phyloP scores from a whole-genome alignment of 2,888 invertebrate genomes.

The Zaprionus bogoriensis region DNA sequence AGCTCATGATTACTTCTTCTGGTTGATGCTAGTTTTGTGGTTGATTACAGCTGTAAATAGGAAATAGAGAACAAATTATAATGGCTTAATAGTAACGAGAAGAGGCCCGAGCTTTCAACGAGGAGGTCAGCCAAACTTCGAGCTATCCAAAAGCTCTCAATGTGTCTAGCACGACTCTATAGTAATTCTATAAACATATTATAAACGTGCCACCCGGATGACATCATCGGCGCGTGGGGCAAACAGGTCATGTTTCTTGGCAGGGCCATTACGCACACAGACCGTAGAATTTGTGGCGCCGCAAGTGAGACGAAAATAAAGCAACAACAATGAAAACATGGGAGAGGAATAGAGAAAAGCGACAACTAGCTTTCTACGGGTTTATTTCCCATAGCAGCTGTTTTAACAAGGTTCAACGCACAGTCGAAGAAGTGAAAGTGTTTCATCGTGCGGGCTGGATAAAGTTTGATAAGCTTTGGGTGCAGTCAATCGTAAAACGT shows the following conservation, averaged over 20 bases:
- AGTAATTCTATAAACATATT: not conserved
- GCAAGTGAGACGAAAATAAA: slow-evolving; percentile 3
- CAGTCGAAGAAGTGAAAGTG: slow-evolving; percentile 58
- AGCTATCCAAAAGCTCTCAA: not conserved
- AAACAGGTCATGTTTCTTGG: slow-evolving; percentile 37
- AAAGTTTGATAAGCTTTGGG: slow-evolving; percentile 21
- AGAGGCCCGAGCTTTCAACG: slow-evolving; percentile 8
- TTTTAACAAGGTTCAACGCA: slow-evolving; percentile 51
- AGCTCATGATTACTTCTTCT: slow-evolving; percentile 85
- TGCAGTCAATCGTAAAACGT: slow-evolving; percentile 22
- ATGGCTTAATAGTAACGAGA: slow-evolving; percentile 19
- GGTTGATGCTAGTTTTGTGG: slow-evolving; percentile 81
- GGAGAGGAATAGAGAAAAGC: not conserved
- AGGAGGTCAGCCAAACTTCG: slow-evolving; percentile 36
- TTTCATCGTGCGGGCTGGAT: slow-evolving; percentile 16
- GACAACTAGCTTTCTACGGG: slow-evolving; percentile 4
- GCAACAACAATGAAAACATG: not conserved
- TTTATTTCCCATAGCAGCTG: slow-evolving; percentile 17
- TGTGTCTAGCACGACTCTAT: not conserved
- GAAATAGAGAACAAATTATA: slow-evolving; percentile 29
- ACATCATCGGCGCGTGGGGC: slow-evolving; percentile 47
- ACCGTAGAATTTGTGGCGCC: slow-evolving; percentile 53
- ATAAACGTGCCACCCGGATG: slow-evolving; percentile 36
- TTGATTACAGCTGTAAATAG: slow-evolving; percentile 57
- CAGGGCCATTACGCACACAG: slow-evolving; percentile 48